These are phyloP conservation scores for Callosobruchus maculatus DNA, from an alignment of 2,888 invertebrate genomes.

Conservation along the genomic window DNA sequence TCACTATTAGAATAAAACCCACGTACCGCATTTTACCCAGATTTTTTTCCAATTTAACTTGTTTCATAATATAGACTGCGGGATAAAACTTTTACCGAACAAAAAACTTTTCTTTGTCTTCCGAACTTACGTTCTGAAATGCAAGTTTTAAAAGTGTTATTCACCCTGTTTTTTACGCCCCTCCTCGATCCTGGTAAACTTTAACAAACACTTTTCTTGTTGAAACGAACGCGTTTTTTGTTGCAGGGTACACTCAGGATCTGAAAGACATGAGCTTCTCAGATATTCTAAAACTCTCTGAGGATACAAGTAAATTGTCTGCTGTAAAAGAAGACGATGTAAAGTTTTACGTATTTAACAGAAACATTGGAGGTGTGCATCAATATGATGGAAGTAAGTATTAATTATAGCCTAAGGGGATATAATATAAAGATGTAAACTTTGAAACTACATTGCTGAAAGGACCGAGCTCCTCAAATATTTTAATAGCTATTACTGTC, in stretches of 20 bases:
- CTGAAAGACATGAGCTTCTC: slow-evolving; percentile 16
- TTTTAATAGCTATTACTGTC: too few relatives aligned
- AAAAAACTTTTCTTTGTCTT: background rate
- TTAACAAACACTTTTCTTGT: background rate
- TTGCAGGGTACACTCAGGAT: slow-evolving; percentile 14
- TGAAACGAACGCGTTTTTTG: background rate
- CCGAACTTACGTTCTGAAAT: background rate
- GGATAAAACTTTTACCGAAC: background rate
- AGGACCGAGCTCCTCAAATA: too few relatives aligned
- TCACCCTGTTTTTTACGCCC: background rate
- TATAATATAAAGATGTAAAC: too few relatives aligned
- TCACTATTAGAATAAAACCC: background rate
- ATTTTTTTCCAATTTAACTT: background rate
- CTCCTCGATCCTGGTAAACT: background rate
- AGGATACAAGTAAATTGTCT: slow-evolving; percentile 4
- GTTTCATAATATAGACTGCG: background rate
- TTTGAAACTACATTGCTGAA: too few relatives aligned
- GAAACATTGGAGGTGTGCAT: background rate
- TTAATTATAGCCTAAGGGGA: too few relatives aligned
- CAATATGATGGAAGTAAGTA: background rate
- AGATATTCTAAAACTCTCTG: slow-evolving; percentile 12
- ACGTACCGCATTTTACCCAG: background rate
- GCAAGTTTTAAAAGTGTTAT: background rate
- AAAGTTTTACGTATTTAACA: background rate
- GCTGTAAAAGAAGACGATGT: background rate